A percentile compares a stretch with the other conserved stretches of the same genome.
phyloP scores from a whole-genome alignment of 2,113 vertebrate species.

The Fukomys damarensis region DNA sequence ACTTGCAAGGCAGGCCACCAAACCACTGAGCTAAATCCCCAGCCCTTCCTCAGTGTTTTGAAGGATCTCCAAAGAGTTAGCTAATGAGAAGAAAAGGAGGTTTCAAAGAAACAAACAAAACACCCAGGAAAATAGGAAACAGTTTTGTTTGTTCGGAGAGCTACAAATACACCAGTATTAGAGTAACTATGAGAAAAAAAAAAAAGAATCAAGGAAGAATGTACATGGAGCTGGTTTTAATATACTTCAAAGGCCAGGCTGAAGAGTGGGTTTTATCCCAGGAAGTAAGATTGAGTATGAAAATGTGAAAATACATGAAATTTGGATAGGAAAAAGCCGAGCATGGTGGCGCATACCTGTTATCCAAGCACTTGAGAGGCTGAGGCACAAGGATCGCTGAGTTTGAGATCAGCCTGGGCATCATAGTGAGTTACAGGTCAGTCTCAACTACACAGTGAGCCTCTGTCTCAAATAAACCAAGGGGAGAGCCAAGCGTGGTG shows the following conservation, averaged over 20 bases:
- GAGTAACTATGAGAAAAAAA: background rate
- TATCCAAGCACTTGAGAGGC: too few relatives aligned
- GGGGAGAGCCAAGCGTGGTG: too few relatives aligned
- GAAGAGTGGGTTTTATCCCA: background rate
- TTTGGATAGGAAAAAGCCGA: background rate
- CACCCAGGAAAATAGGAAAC: background rate
- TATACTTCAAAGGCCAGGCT: background rate
- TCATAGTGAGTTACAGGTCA: too few relatives aligned
- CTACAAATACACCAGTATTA: background rate
- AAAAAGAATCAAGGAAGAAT: background rate
- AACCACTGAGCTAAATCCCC: too few relatives aligned
- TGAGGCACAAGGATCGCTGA: too few relatives aligned
- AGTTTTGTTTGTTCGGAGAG: background rate
- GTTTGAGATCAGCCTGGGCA: too few relatives aligned
- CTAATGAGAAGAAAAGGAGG: background rate
- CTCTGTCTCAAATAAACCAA: too few relatives aligned
- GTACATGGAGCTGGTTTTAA: background rate
- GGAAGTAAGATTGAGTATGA: background rate
- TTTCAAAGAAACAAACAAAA: slow-evolving; percentile 22
- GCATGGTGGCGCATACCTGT: too few relatives aligned
- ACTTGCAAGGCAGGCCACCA: too few relatives aligned
- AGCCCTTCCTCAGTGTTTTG: slow-evolving; percentile 6
- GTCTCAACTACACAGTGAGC: too few relatives aligned
- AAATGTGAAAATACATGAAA: background rate
- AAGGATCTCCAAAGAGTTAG: background rate